These are phyloP conservation scores for Ptychochromis oligacanthus DNA, from an alignment of 2,113 vertebrate genomes.

Conservation along the genomic window DNA sequence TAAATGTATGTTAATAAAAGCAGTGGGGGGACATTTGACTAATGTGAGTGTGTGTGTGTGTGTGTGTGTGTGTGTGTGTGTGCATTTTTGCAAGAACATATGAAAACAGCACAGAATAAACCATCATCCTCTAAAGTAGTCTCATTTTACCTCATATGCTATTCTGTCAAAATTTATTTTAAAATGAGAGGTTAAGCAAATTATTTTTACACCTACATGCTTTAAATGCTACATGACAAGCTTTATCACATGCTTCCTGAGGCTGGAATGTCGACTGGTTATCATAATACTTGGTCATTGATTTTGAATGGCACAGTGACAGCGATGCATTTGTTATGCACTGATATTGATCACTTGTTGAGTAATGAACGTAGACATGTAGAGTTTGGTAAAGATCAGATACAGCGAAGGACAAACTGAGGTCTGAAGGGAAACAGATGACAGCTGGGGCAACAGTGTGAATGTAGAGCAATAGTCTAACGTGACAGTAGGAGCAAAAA, in stretches of 20 bases:
- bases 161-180: not conserved
- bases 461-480: not conserved
- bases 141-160: not conserved
- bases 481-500: not conserved
- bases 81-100: not conserved
- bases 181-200: not conserved
- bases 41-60: not conserved
- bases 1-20: slow-evolving; percentile 5
- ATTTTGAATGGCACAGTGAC: not conserved
- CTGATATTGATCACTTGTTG: slow-evolving; percentile 33
- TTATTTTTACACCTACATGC: not conserved
- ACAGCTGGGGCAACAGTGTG: not conserved
- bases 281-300: slow-evolving; percentile 3
- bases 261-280: not conserved
- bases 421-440: not conserved
- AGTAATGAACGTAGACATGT: not conserved
- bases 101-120: not conserved
- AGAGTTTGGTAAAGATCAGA: not conserved
- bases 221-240: not conserved
- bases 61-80: no score
- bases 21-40: not conserved
- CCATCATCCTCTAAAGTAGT: not conserved
- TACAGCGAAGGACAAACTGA: not conserved
- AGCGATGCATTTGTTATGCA: slow-evolving; percentile 14
- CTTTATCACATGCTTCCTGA: not conserved